Evolutionary conservation across 1,140 invertebrate species (phyloP).

Genomic region (Globodera rostochiensis): DNA sequence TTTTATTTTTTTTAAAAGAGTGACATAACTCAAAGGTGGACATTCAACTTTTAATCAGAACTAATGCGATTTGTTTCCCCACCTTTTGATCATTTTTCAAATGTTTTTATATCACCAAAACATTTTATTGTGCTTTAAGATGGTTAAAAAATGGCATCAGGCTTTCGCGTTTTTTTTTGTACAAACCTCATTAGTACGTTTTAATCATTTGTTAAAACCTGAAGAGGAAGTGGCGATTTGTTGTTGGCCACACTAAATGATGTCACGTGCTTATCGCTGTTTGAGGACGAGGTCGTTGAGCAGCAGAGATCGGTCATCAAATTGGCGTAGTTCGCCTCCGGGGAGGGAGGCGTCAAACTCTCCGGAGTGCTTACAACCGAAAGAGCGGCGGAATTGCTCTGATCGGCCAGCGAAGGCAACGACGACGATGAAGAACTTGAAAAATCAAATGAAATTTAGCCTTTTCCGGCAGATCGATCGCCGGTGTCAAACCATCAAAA

Average conservation of each 20-base stretch:
- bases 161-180: too few relatives aligned
- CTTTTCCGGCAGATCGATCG: neutral
- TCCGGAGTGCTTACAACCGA: neutral
- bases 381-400: neutral
- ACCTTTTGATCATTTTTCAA: too few relatives aligned
- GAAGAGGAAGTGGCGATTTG: neutral
- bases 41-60: too few relatives aligned
- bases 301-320: neutral
- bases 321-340: neutral
- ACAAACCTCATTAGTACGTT: too few relatives aligned
- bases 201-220: neutral
- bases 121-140: neutral
- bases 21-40: too few relatives aligned
- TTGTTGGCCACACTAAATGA: neutral
- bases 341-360: neutral
- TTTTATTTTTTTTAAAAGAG: neutral
- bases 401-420: slow-evolving; percentile 1
- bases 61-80: too few relatives aligned
- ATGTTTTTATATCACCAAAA: too few relatives aligned
- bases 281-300: neutral
- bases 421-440: neutral
- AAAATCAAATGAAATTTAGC: neutral
- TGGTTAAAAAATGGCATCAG: too few relatives aligned
- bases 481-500: neutral
- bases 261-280: neutral